Percentiles rank a stretch among this genome's conserved stretches.
These are phyloP conservation scores for Pionites leucogaster DNA, from an alignment of 2,113 vertebrate genomes.

Conservation along the genomic window DNA sequence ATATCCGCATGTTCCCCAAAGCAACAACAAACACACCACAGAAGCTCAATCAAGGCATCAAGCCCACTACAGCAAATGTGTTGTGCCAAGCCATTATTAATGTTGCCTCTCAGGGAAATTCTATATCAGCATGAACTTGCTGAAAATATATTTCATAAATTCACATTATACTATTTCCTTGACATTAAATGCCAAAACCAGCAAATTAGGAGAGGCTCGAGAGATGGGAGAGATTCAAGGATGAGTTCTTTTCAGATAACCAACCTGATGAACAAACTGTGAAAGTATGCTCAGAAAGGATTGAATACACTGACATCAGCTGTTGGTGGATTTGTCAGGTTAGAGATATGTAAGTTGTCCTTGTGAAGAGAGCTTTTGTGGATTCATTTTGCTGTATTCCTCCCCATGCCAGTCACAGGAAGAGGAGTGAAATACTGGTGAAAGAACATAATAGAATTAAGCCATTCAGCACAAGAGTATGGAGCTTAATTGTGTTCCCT, in stretches of 20 bases:
- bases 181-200: conserved; percentile 11
- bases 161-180: conserved; percentile 41
- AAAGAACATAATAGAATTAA: conserved; percentile 71
- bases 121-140: conserved; percentile 50
- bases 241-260: not conserved
- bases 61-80: conserved; percentile 69
- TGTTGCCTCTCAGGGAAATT: conserved; percentile 73
- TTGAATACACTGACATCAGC: conserved; percentile 63
- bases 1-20: conserved; percentile 69
- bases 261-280: not conserved
- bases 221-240: conserved; percentile 5
- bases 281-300: conserved; percentile 14
- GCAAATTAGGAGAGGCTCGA: not conserved
- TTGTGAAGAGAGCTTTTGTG: conserved; percentile 34
- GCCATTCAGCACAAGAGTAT: conserved; percentile 70
- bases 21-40: conserved; percentile 71
- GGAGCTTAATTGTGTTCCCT: conserved; percentile 72
- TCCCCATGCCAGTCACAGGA: conserved; percentile 65
- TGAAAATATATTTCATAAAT: conserved; percentile 65
- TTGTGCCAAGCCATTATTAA: conserved; percentile 72
- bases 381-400: conserved; percentile 59
- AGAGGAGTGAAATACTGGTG: conserved; percentile 58
- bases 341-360: conserved; percentile 70
- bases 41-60: conserved; percentile 74
- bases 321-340: conserved; percentile 67